These are phyloP conservation scores for Ephestia elutella DNA, from an alignment of 1,140 invertebrate species.

Conservation along the genomic window DNA sequence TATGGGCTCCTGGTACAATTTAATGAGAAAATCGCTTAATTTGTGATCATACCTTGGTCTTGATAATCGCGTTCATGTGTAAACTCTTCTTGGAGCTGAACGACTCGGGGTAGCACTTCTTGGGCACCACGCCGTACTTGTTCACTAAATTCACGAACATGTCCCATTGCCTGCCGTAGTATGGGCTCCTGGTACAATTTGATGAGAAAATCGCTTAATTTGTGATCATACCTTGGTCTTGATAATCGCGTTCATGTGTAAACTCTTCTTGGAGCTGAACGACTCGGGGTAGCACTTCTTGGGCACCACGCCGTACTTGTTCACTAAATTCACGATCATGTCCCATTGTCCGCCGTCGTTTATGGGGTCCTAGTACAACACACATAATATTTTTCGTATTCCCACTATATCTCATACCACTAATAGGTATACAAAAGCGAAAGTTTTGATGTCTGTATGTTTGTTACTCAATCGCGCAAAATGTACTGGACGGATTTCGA, in stretches of 20 bases:
- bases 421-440: not conserved
- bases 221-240: constrained; percentile 88
- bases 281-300: constrained; percentile 91
- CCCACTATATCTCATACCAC: not conserved
- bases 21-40: too few relatives aligned
- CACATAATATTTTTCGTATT: constrained; percentile 5
- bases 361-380: constrained; percentile 78
- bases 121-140: constrained; percentile 91
- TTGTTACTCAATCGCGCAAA: too few relatives aligned
- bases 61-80: constrained; percentile 85
- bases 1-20: constrained; percentile 79
- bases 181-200: constrained; percentile 80
- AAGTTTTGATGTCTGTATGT: too few relatives aligned
- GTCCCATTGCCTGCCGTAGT: constrained; percentile 94
- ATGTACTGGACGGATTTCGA: too few relatives aligned
- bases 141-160: constrained; percentile 92
- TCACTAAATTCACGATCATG: constrained; percentile 91
- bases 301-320: constrained; percentile 90
- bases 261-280: constrained; percentile 83
- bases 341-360: constrained; percentile 94
- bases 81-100: constrained; percentile 83
- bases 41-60: constrained; percentile 91
- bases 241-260: constrained; percentile 84
- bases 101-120: constrained; percentile 88
- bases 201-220: too few relatives aligned